These are phyloP conservation scores for Halesus radiatus DNA, from an alignment of 1,140 invertebrate species.

Conservation along the genomic window DNA sequence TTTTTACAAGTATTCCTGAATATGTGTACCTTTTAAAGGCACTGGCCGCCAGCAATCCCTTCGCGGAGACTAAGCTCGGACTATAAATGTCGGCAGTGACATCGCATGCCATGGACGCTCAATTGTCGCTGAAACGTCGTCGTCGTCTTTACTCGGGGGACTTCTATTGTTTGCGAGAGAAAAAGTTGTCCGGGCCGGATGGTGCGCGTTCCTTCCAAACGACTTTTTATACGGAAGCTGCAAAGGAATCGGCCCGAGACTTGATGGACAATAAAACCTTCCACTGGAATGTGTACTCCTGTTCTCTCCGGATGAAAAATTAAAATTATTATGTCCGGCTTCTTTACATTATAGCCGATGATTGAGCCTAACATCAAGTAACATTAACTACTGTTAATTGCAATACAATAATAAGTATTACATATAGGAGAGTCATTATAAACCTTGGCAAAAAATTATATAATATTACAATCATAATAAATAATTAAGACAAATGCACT, in stretches of 20 bases:
- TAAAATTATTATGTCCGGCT: too few species aligned
- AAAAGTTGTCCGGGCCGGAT: conserved; percentile 35
- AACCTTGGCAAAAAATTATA: too few species aligned
- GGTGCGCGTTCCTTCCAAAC: conserved; percentile 31
- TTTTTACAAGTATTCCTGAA: too few species aligned
- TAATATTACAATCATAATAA: too few species aligned
- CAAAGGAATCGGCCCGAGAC: conserved; percentile 4
- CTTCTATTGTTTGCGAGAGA: conserved; percentile 37
- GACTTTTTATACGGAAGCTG: conserved; percentile 40
- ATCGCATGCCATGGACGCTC: not conserved
- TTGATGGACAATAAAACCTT: not conserved
- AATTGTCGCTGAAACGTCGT: conserved; percentile 21
- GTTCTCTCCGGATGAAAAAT: too few species aligned
- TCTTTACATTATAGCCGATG: too few species aligned
- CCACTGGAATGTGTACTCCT: too few species aligned
- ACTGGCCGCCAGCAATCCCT: not conserved
- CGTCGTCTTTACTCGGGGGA: not conserved
- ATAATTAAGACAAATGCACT: too few species aligned
- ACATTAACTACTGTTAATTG: too few species aligned
- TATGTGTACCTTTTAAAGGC: not conserved
- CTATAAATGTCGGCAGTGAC: conserved; percentile 1
- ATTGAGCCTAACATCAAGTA: too few species aligned
- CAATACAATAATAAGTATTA: too few species aligned
- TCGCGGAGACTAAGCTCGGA: not conserved
- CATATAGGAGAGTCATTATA: too few species aligned